Conservation (phyloP, 2,113 vertebrate species). For the Guaruba guarouba region DNA sequence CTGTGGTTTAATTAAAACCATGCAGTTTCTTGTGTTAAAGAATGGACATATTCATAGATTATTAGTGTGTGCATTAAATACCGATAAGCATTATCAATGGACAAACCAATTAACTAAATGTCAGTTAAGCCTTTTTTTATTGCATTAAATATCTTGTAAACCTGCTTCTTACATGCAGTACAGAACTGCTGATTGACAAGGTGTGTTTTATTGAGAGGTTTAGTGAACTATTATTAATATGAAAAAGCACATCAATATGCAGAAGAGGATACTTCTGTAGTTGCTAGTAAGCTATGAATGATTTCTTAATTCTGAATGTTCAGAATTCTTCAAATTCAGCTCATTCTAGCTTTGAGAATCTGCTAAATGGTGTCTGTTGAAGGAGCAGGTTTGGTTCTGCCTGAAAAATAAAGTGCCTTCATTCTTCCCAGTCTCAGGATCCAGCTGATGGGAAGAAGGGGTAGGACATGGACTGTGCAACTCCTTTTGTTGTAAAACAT, state of each 20-base stretch:
- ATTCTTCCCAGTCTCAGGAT: not conserved
- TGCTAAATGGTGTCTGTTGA: not conserved
- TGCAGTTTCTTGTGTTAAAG: not conserved
- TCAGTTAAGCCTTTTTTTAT: not conserved
- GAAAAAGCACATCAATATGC: not conserved
- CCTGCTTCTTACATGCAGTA: not conserved
- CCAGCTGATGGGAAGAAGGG: not conserved
- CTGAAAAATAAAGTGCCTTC: not conserved
- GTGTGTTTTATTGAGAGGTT: not conserved
- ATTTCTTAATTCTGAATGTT: not conserved
- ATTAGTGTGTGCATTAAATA: not conserved
- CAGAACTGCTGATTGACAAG: not conserved
- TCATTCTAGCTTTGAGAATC: not conserved
- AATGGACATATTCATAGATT: not conserved
- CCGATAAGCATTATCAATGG: not conserved
- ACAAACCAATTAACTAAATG: not conserved
- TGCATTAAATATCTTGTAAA: not conserved
- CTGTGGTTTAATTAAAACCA: conserved; percentile 2
- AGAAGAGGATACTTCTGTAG: not conserved
- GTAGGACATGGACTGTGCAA: not conserved
- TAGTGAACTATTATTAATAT: not conserved
- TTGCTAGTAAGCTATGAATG: not conserved
- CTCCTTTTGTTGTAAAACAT: not conserved
- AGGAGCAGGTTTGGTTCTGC: not conserved
- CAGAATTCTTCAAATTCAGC: not conserved